Evolutionary conservation across 2,113 vertebrate species (phyloP), one percentile per base, ranked within the genome.

Genomic region (Cephalopholis sonnerati): DNA sequence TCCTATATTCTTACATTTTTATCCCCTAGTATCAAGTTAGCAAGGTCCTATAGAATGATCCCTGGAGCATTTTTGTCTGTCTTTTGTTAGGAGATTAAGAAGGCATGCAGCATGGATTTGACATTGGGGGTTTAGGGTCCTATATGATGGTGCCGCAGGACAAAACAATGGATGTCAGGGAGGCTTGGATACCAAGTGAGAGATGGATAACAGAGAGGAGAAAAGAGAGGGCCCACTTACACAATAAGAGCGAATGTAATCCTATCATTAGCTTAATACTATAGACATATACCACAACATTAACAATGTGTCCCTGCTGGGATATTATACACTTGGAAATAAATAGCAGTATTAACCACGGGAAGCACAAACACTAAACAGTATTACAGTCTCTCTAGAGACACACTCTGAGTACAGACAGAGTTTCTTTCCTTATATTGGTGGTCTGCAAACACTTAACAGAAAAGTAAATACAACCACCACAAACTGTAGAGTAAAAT

Each of bases 61-160:
- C 81, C 78, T 63, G 32, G 74, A 50, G 55, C 41, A 55, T 73
- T 81, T 91, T 48, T 68, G 62, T 85, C 64, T 69, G 44, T 65
- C 71, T 84, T 76, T 87, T 80, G 70, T 77, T 39, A 20, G 51
- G 65, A 85, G 86, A 83, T 90, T 86, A 86, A 7, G 25, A 32
- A 86, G 65, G 81, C 85, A 86, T 68, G 79, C 51, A 63, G 27
- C 41, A 36, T 55, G 71, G 81, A 72, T 82, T 77, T 89, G 32
- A 55, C 58, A 63, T 51, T n/a, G 65, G 66, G 41, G 27, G 5
- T 83, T 70, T 65, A 65, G 20, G 20, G 44, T 65, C 17, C 29
- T 63, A 29, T 73, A 77, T 57, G 70, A 76, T n/a, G 11, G 36
- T 79, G 46, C 64, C 22, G 75, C 59, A 72, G 70, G 22, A 15